Evolutionary conservation across 2,797 vertebrate species (phyloP).

Genomic region (Gastrophryne carolinensis): DNA sequence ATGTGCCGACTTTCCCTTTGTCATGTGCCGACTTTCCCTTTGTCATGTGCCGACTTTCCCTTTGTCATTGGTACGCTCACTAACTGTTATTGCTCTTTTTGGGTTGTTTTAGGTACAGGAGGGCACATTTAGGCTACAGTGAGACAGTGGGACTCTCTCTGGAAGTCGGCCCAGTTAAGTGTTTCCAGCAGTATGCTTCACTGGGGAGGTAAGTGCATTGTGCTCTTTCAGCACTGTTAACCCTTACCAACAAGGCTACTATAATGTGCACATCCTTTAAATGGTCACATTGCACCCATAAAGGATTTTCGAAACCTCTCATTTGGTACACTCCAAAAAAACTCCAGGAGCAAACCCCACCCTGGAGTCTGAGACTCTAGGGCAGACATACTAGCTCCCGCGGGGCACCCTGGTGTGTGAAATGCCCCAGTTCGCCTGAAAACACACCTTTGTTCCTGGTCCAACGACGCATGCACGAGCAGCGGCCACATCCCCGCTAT

Average conservation of each 20-base stretch:
- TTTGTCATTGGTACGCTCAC: too few relatives aligned
- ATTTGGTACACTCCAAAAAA: not conserved
- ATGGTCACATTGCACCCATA: not conserved
- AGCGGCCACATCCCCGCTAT: too few relatives aligned
- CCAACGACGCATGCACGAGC: too few relatives aligned
- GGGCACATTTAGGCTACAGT: conserved; percentile 75
- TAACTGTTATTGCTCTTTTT: too few relatives aligned
- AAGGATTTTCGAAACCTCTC: not conserved
- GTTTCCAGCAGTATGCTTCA: conserved; percentile 70
- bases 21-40: too few relatives aligned
- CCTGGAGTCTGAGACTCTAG: too few relatives aligned
- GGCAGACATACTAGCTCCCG: too few relatives aligned
- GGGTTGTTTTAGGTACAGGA: conserved; percentile 73
- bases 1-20: too few relatives aligned
- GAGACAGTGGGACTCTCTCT: conserved; percentile 82
- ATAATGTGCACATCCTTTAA: not conserved
- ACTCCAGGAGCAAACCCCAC: not conserved
- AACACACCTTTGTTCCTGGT: too few relatives aligned
- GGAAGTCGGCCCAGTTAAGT: conserved; percentile 74
- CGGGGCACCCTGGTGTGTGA: too few relatives aligned
- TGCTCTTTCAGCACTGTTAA: not conserved
- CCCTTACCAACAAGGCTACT: not conserved
- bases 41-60: too few relatives aligned
- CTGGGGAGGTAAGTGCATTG: conserved; percentile 74
- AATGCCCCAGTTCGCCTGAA: too few relatives aligned